Percentiles rank a stretch among this genome's conserved stretches.
Evolutionary conservation across 1,140 invertebrate genomes (phyloP).

Genomic region (Magallana ariakensis): DNA sequence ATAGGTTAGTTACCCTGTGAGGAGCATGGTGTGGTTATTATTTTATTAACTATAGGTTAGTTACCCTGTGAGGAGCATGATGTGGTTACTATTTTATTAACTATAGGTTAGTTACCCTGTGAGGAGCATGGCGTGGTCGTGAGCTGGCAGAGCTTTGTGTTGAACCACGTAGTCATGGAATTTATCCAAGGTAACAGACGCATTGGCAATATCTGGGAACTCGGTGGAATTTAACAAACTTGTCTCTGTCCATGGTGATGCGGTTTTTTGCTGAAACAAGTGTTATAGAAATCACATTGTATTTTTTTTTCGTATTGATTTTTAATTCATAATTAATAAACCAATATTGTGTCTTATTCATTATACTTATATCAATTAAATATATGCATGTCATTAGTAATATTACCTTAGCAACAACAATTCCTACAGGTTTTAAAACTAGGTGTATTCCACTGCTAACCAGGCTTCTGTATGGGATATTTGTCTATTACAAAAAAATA

Average conservation of each 20-base stretch:
- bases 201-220: not conserved
- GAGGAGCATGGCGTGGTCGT: conserved; percentile 33
- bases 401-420: not conserved
- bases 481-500: not conserved
- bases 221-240: not conserved
- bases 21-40: no score
- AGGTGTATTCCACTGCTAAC: not conserved
- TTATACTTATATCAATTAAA: no score
- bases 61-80: no score
- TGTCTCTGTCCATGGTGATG: conserved; percentile 34
- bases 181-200: not conserved
- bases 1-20: no score
- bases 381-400: no score
- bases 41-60: no score
- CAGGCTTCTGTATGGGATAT: conserved; percentile 30
- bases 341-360: not conserved
- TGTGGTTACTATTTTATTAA: no score
- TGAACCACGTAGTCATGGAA: not conserved
- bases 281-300: not conserved
- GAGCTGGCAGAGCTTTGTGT: conserved; percentile 10
- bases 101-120: not conserved
- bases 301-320: not conserved
- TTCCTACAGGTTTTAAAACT: not conserved
- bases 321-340: not conserved
- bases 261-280: not conserved